A percentile compares a stretch with the other conserved stretches of the same genome.
These are phyloP conservation scores for Pantelozetes paolii DNA, from an alignment of 2,888 invertebrate genomes.

Conservation along the genomic window DNA sequence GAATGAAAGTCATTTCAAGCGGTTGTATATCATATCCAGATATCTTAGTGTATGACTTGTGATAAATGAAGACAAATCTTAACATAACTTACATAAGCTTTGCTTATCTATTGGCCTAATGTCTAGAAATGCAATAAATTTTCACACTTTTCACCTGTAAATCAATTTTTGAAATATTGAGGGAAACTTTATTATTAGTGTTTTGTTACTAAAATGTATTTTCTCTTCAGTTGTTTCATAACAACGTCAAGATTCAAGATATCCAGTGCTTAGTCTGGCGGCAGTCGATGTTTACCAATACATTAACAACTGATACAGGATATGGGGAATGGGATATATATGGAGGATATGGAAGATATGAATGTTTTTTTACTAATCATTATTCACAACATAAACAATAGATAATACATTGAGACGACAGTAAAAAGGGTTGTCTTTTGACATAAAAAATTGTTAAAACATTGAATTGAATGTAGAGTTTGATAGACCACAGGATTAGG, in stretches of 20 bases:
- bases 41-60: not conserved
- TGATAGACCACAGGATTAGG: slow-evolving; percentile 29
- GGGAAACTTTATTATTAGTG: slow-evolving; percentile 15
- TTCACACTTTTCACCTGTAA: slow-evolving; percentile 1
- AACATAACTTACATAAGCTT: slow-evolving; percentile 30
- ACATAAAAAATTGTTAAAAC: slow-evolving; percentile 1
- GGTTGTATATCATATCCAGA: slow-evolving; percentile 24
- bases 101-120: slow-evolving; percentile 14
- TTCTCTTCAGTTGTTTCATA: slow-evolving; percentile 14
- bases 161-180: not conserved
- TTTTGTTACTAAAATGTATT: slow-evolving; percentile 6
- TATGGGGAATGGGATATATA: not conserved
- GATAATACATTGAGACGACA: slow-evolving; percentile 6
- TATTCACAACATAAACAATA: slow-evolving; percentile 20
- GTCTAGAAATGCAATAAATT: slow-evolving; percentile 22
- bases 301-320: not conserved
- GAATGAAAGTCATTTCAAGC: slow-evolving; percentile 18
- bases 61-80: slow-evolving; percentile 30
- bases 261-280: slow-evolving; percentile 31
- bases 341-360: not conserved
- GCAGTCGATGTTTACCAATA: slow-evolving; percentile 27
- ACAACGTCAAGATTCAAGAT: slow-evolving; percentile 31
- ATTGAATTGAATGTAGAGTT: slow-evolving; percentile 3
- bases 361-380: slow-evolving; percentile 16
- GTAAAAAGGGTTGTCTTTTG: not conserved